Base-by-base conservation (phyloP, 2,113 vertebrate genomes). In the Lynx canadensis region DNA sequence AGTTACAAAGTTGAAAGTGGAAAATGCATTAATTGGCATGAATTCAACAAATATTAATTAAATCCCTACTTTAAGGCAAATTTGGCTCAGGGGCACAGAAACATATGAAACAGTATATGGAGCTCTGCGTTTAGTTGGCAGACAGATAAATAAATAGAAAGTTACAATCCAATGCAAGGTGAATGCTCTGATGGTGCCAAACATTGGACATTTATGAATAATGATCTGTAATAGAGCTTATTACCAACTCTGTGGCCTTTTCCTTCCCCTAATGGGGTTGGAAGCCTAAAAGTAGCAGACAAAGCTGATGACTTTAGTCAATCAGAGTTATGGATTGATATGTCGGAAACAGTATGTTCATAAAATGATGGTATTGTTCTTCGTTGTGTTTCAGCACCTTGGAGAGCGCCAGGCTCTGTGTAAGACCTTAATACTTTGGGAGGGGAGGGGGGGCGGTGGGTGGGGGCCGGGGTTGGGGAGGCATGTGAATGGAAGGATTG, bases 361-460 rank as follows among this genome's bases (percentile, higher is more conserved):
- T 55, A 29, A 82, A 80, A 89, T 41, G 48, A 55, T 23, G 9
- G 1, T 6, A 38, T 25, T 48, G n/a, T 3, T 69, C 14, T 23
- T 19, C 13, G 18, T 52, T 3, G 45, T 36, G 19, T 55, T 89
- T 87, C 94, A 97, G 94, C n/a, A 97, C 91, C 87, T 45, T 69
- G 95, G 94, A 94, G 74, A 97, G 94, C 29, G 38, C 36, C 23
- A 0, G 21, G 11, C 16, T 60, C 88, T 7, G 31, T 0, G 1
- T 1, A 31, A 10, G 29, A 5, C 9, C 65, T 79, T 4, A 1
- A 19, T 4, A 25, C 11, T 36, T 57, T 18, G 52, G 55, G 19
- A 19, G 55, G 4, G 52, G 18, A 16, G 52, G 52, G 52, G 12
- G 16, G 52, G 52, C 1, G 57, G 21, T 23, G 57, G 6, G 7